These are phyloP conservation scores for Agelas oroides DNA, from an alignment of 37 sponge, comb jelly and placozoan species.

Conservation along the genomic window DNA sequence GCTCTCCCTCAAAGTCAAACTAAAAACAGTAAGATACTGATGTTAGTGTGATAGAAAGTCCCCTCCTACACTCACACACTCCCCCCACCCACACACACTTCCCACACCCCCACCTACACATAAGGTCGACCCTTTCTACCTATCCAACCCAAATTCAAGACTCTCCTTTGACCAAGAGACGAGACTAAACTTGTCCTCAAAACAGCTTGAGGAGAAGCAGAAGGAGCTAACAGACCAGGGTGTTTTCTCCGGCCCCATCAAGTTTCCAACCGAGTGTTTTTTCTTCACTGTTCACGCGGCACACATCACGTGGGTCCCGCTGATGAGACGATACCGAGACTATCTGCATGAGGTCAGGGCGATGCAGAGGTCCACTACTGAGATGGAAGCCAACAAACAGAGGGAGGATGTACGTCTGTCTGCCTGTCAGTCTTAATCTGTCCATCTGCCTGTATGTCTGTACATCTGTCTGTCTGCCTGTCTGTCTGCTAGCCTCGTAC, in stretches of 20 bases:
- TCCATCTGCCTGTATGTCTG: background rate
- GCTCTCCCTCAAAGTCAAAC: slow-evolving; percentile 79
- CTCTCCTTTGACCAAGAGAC: slow-evolving; percentile 58
- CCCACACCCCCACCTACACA: background rate
- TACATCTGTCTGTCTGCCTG: background rate
- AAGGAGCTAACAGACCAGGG: background rate
- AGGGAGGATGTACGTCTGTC: background rate
- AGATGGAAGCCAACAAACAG: slow-evolving; percentile 1
- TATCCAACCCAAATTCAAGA: slow-evolving; percentile 21
- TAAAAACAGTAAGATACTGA: slow-evolving; percentile 75
- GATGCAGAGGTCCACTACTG: background rate
- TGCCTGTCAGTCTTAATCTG: background rate
- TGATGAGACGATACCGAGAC: slow-evolving; percentile 44
- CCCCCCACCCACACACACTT: background rate
- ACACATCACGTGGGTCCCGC: slow-evolving; percentile 78
- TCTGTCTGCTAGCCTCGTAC: too few species aligned
- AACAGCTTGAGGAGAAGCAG: slow-evolving; percentile 43
- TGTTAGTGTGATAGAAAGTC: too few species aligned
- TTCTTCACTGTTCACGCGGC: slow-evolving; percentile 79
- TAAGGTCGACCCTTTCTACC: slow-evolving; percentile 69
- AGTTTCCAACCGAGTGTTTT: slow-evolving; percentile 97
- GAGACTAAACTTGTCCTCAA: slow-evolving; percentile 38
- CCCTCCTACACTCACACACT: background rate
- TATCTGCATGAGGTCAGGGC: slow-evolving; percentile 64
- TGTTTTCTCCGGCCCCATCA: slow-evolving; percentile 26